Percentiles rank a stretch among this genome's conserved stretches.
Evolutionary conservation across 2,113 vertebrate genomes (phyloP).

Genomic region (Urocitellus parryii): DNA sequence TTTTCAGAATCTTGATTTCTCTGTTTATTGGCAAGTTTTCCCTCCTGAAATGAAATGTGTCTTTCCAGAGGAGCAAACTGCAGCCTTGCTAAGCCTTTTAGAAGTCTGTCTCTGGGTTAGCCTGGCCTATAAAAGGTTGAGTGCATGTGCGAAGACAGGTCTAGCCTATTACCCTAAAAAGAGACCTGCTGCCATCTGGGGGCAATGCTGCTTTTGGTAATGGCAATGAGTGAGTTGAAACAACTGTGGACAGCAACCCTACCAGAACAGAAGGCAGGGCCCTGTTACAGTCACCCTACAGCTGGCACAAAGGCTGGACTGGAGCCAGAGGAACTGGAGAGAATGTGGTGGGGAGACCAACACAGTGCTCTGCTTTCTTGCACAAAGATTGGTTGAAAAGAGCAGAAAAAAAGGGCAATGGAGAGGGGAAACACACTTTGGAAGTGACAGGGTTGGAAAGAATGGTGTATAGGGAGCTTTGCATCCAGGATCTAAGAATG

Average conservation of each 20-base stretch:
- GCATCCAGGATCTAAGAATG: neutral
- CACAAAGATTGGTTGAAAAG: neutral
- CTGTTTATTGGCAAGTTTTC: conserved; percentile 34
- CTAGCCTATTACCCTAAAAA: neutral
- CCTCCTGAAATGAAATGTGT: neutral
- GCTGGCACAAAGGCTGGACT: neutral
- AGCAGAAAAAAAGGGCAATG: neutral
- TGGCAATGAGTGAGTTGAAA: neutral
- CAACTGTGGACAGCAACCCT: neutral
- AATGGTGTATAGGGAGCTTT: neutral
- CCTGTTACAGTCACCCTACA: neutral
- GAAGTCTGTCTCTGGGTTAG: neutral
- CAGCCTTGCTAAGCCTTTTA: neutral
- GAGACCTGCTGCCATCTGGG: neutral
- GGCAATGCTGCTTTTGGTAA: neutral
- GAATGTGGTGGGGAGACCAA: neutral
- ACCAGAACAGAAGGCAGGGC: neutral
- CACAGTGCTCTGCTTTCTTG: neutral
- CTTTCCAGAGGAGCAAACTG: neutral
- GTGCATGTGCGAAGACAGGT: neutral
- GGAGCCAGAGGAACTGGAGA: neutral
- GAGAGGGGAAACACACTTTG: fast-evolving
- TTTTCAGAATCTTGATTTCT: conserved; percentile 46
- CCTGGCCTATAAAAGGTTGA: neutral
- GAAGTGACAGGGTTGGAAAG: neutral